Percentiles rank a stretch among this genome's conserved stretches.
These are phyloP conservation scores for Chelon labrosus DNA, from an alignment of 2,797 vertebrate species.

Conservation along the genomic window DNA sequence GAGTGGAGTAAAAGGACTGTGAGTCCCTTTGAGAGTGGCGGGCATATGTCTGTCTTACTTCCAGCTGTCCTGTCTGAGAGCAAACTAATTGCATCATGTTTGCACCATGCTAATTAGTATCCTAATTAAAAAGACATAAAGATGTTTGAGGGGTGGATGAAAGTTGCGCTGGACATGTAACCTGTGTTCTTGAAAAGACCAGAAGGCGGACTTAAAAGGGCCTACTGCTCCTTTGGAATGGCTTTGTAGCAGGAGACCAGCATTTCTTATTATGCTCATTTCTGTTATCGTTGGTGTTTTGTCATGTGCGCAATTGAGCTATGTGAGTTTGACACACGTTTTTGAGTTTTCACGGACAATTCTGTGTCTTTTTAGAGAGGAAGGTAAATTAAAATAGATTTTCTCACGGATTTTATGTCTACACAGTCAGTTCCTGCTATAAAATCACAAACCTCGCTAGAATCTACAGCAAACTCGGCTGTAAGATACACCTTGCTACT, in stretches of 20 bases:
- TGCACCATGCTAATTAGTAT: constrained; percentile 74
- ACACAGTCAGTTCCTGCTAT: too few relatives aligned
- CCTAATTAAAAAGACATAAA: constrained; percentile 70
- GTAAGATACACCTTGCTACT: too few relatives aligned
- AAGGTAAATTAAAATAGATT: not conserved
- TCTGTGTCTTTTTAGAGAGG: not conserved
- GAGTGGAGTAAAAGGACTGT: constrained; percentile 57
- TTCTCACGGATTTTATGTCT: too few relatives aligned
- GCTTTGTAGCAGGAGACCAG: not conserved
- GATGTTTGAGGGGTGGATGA: constrained; percentile 38
- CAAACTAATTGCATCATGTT: constrained; percentile 77
- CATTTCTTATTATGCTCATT: not conserved
- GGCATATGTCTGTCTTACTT: constrained; percentile 67
- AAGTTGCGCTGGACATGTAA: constrained; percentile 31
- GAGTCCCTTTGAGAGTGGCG: constrained; percentile 57
- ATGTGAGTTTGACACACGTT: not conserved
- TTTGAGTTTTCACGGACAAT: not conserved
- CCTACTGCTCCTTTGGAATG: constrained; percentile 1
- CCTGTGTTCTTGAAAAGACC: constrained; percentile 40
- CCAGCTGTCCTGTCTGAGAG: constrained; percentile 68
- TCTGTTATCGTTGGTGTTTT: constrained; percentile 24
- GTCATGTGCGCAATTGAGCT: not conserved
- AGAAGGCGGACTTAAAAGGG: constrained; percentile 3
- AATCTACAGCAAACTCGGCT: too few relatives aligned
- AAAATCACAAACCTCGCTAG: too few relatives aligned